Conservation (phyloP, 2,888 invertebrate species). For the Rhagonycha fulva region DNA sequence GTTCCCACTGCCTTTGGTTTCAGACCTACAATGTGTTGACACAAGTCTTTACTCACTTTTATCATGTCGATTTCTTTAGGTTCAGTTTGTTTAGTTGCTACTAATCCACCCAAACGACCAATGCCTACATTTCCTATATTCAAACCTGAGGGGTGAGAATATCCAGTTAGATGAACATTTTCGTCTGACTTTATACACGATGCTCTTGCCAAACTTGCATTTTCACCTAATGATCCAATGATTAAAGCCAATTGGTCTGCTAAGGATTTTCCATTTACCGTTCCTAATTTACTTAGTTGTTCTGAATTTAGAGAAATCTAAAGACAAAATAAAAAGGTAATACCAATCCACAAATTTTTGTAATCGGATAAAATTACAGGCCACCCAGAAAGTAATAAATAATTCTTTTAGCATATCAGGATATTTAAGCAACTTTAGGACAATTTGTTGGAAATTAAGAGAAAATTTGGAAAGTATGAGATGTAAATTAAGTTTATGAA, state of each 20-base stretch:
- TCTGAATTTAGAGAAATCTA: slow-evolving; percentile 69
- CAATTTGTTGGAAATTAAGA: no score
- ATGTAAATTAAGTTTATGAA: no score
- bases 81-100: slow-evolving; percentile 67
- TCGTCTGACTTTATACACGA: slow-evolving; percentile 70
- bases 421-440: no score
- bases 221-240: slow-evolving; percentile 90
- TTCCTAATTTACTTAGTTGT: slow-evolving; percentile 66
- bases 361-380: no score
- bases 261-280: slow-evolving; percentile 70
- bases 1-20: slow-evolving; percentile 76
- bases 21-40: slow-evolving; percentile 93
- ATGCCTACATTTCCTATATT: slow-evolving; percentile 58
- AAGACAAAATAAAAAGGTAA: slow-evolving; percentile 27
- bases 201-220: slow-evolving; percentile 80
- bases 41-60: slow-evolving; percentile 72
- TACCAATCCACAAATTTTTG: no score
- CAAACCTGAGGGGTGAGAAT: slow-evolving; percentile 77
- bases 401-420: no score
- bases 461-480: no score
- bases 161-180: slow-evolving; percentile 65
- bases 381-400: no score
- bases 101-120: slow-evolving; percentile 85
- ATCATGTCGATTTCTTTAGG: slow-evolving; percentile 52
- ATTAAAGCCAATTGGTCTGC: slow-evolving; percentile 82